Evolutionary conservation across 2,113 vertebrate species (phyloP).

Genomic region (Gymnarchus niloticus): DNA sequence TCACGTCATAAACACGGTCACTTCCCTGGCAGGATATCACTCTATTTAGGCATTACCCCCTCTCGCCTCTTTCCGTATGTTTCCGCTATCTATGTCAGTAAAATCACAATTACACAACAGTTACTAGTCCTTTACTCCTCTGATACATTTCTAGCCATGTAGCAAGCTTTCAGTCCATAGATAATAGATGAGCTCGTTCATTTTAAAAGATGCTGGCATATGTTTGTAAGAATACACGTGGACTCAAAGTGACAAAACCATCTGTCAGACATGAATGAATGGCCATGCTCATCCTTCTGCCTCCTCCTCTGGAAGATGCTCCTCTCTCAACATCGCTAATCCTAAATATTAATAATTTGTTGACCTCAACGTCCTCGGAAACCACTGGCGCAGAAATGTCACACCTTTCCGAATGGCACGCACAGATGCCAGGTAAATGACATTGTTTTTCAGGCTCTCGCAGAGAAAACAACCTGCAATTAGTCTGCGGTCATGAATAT

Average conservation of each 20-base stretch:
- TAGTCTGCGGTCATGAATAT: conserved; percentile 61
- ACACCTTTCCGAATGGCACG: conserved; percentile 65
- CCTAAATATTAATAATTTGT: conserved; percentile 68
- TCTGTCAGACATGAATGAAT: conserved; percentile 71
- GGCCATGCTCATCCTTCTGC: conserved; percentile 58
- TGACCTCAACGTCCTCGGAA: conserved; percentile 67
- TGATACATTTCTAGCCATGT: conserved; percentile 65
- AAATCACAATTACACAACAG: conserved; percentile 74
- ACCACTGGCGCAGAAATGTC: conserved; percentile 66
- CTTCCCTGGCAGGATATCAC: conserved; percentile 61
- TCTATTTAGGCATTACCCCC: conserved; percentile 69
- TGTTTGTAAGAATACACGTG: conserved; percentile 73
- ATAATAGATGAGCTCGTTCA: conserved; percentile 71
- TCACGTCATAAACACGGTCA: conserved; percentile 65
- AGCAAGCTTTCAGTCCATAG: conserved; percentile 74
- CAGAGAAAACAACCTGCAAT: conserved; percentile 54
- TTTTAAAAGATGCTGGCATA: conserved; percentile 70
- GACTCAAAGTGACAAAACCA: conserved; percentile 74
- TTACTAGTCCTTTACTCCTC: conserved; percentile 75
- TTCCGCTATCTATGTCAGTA: conserved; percentile 81
- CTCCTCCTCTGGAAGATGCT: conserved; percentile 60
- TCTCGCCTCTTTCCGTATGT: conserved; percentile 81
- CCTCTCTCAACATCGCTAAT: conserved; percentile 64
- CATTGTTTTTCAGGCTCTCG: conserved; percentile 46
- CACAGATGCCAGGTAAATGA: conserved; percentile 69